phyloP scores from a whole-genome alignment of 2,888 invertebrate genomes.

The Sepiola atlantica region DNA sequence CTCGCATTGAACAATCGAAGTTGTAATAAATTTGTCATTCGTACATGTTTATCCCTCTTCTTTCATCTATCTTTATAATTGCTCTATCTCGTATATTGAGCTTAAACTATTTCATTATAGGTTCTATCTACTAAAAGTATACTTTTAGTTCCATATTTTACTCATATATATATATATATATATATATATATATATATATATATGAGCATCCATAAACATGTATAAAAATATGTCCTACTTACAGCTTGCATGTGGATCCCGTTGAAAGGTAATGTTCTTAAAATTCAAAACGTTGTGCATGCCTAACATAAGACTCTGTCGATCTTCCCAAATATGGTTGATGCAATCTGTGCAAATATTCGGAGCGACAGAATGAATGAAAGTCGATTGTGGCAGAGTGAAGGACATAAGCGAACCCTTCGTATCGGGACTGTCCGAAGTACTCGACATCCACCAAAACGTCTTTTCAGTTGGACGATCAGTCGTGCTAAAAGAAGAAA shows the following conservation, averaged over 20 bases:
- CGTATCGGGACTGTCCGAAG: not conserved
- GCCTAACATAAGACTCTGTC: not conserved
- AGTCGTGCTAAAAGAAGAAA: not conserved
- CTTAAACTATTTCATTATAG: no score
- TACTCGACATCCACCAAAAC: not conserved
- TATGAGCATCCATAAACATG: not conserved
- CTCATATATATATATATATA: not conserved
- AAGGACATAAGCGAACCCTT: not conserved
- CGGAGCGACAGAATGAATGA: not conserved
- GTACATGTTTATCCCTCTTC: no score
- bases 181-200: not conserved
- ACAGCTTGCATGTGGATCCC: not conserved
- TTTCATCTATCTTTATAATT: no score
- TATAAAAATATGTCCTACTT: not conserved
- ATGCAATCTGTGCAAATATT: not conserved
- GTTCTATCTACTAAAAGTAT: no score
- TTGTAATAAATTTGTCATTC: no score
- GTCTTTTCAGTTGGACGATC: not conserved
- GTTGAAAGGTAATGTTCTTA: not conserved
- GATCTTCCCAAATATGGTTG: constrained; percentile 38
- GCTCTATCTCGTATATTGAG: no score
- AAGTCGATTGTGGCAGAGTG: not conserved
- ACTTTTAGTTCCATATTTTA: no score
- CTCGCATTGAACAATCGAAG: no score
- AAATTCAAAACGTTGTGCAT: not conserved